Evolutionary conservation across 2,888 invertebrate species (phyloP).

Genomic region (Tiphia femorata): DNA sequence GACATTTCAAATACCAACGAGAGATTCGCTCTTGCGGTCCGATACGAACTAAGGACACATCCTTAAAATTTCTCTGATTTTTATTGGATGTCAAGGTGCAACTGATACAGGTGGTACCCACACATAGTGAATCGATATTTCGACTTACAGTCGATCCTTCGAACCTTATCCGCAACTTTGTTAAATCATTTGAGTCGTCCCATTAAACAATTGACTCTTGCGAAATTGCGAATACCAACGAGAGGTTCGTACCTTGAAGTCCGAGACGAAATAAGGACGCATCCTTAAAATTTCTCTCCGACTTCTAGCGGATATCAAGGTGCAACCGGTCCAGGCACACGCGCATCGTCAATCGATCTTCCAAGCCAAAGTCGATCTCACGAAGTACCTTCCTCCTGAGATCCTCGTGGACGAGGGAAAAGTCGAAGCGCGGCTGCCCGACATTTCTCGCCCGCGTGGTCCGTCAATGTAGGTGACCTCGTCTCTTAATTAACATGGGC

Average conservation of each 20-base stretch:
- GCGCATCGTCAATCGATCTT: no score
- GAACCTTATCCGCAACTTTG: neutral
- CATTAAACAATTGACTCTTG: neutral
- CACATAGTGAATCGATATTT: no score
- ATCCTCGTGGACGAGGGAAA: slow-evolving; percentile 19
- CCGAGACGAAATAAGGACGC: neutral
- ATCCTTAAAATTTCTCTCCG: no score
- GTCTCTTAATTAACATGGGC: slow-evolving; percentile 62
- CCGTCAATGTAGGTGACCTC: slow-evolving; percentile 62
- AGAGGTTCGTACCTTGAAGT: neutral
- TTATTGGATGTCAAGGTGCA: no score
- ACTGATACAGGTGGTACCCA: no score
- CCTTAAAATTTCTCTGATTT: no score
- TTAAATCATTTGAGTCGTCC: neutral
- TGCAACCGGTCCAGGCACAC: no score
- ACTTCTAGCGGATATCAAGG: neutral
- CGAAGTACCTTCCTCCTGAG: no score
- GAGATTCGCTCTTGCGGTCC: neutral
- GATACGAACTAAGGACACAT: neutral
- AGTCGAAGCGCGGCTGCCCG: slow-evolving; percentile 40
- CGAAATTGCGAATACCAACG: neutral
- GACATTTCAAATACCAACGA: neutral
- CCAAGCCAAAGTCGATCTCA: no score
- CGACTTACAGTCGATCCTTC: no score
- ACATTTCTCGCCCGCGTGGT: slow-evolving; percentile 38